Percentiles rank a stretch among this genome's conserved stretches.
Conservation (phyloP, 53 echinoderm and acorn worm species). For the Patiria pectinifera region DNA sequence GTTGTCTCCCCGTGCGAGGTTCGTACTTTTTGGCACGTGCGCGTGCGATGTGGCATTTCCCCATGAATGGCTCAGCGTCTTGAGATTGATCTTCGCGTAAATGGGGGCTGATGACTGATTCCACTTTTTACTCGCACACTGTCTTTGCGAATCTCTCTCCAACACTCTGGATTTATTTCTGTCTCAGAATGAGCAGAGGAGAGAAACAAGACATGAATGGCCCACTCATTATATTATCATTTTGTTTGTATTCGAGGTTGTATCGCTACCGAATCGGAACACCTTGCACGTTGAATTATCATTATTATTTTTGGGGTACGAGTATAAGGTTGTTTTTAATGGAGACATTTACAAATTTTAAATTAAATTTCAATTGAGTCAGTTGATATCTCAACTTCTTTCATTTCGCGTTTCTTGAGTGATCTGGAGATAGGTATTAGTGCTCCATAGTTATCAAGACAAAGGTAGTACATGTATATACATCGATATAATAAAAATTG, state of each 20-base stretch:
- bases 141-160: not conserved
- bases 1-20: not conserved
- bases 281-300: no score
- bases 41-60: not conserved
- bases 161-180: not conserved
- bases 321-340: no score
- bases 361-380: no score
- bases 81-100: slow-evolving; percentile 25
- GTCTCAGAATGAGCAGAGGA: not conserved
- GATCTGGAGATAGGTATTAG: no score
- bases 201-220: not conserved
- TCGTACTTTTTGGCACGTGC: not conserved
- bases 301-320: no score
- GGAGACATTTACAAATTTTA: no score
- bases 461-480: no score
- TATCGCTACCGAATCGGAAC: no score
- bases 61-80: slow-evolving; percentile 10
- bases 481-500: no score
- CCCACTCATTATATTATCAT: not conserved
- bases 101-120: slow-evolving; percentile 27
- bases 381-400: no score
- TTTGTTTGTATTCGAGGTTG: not conserved
- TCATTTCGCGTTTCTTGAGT: no score
- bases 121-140: not conserved
- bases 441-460: no score